Percentiles rank a stretch among this genome's conserved stretches.
These are phyloP conservation scores for Todiramphus chloris DNA, from an alignment of 2,113 vertebrate species.

Conservation along the genomic window DNA sequence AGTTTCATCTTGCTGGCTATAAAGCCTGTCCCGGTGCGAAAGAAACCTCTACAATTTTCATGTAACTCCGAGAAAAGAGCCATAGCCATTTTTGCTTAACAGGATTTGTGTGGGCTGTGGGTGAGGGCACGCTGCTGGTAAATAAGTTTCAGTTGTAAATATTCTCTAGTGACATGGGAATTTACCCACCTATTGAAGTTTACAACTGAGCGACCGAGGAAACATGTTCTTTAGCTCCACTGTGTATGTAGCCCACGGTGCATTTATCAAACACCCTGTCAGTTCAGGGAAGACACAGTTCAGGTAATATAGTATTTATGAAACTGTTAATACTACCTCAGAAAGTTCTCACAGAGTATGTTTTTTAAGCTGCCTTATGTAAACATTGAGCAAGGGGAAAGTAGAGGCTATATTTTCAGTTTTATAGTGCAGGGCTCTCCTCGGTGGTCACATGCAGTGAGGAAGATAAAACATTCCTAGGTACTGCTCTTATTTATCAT, in stretches of 20 bases:
- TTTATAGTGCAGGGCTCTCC: not conserved
- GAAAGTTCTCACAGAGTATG: not conserved
- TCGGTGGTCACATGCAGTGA: not conserved
- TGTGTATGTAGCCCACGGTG: not conserved
- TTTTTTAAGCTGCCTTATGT: conserved; percentile 8
- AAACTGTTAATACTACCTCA: conserved; percentile 23
- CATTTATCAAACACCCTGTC: conserved; percentile 36
- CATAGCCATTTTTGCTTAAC: not conserved
- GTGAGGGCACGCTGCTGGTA: conserved; percentile 24
- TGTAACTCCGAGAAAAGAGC: not conserved
- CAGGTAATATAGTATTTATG: conserved; percentile 31
- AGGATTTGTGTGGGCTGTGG: conserved; percentile 48
- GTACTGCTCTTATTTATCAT: not conserved
- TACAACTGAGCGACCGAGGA: conserved; percentile 34
- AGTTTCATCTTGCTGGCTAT: conserved; percentile 3
- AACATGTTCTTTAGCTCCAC: conserved; percentile 47
- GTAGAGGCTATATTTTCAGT: not conserved
- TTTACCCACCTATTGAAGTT: conserved; percentile 61
- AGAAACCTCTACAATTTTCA: not conserved
- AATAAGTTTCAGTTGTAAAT: conserved; percentile 61
- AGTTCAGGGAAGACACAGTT: conserved; percentile 18
- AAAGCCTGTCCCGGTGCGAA: not conserved
- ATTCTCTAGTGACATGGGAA: conserved; percentile 51
- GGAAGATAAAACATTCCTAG: not conserved
- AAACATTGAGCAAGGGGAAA: conserved; percentile 11